Percentiles rank a stretch among this genome's conserved stretches.
phyloP scores from a whole-genome alignment of 2,888 invertebrate species.

The Epistrophe grossulariae region DNA sequence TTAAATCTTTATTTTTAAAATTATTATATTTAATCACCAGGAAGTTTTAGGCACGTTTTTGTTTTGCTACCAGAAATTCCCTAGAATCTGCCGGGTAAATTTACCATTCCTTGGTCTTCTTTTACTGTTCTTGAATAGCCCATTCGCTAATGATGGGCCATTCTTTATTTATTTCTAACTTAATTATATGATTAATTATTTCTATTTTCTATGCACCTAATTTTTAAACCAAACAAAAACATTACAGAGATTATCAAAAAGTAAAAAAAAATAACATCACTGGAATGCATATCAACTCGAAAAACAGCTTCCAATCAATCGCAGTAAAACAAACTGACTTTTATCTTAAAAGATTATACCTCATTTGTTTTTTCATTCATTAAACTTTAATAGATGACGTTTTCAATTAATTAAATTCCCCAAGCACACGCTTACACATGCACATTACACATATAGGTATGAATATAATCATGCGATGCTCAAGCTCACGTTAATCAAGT shows the following conservation, averaged over 20 bases:
- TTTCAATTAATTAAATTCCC: slow-evolving; percentile 72
- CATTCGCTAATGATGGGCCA: background rate
- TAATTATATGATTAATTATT: background rate
- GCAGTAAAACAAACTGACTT: slow-evolving; percentile 40
- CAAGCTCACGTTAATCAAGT: slow-evolving; percentile 65
- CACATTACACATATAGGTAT: background rate
- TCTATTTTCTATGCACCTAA: background rate
- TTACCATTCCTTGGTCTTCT: too few relatives aligned
- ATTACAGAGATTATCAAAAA: background rate
- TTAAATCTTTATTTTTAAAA: too few relatives aligned
- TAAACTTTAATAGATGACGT: slow-evolving; percentile 72
- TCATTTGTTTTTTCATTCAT: slow-evolving; percentile 55
- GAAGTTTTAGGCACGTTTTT: too few relatives aligned
- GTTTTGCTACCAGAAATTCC: too few relatives aligned
- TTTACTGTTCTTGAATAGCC: background rate
- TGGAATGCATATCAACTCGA: slow-evolving; percentile 1
- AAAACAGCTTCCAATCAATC: slow-evolving; percentile 40
- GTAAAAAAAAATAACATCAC: background rate
- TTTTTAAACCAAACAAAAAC: slow-evolving; percentile 2
- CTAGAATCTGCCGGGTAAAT: too few relatives aligned
- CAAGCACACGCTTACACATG: background rate
- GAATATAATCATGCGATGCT: slow-evolving; percentile 4
- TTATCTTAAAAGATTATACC: slow-evolving; percentile 51
- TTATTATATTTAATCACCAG: too few relatives aligned
- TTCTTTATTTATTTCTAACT: background rate